A percentile compares a stretch with the other conserved stretches of the same genome.
Conservation (phyloP, 2,888 invertebrate genomes). For the Hyposoter didymator region DNA sequence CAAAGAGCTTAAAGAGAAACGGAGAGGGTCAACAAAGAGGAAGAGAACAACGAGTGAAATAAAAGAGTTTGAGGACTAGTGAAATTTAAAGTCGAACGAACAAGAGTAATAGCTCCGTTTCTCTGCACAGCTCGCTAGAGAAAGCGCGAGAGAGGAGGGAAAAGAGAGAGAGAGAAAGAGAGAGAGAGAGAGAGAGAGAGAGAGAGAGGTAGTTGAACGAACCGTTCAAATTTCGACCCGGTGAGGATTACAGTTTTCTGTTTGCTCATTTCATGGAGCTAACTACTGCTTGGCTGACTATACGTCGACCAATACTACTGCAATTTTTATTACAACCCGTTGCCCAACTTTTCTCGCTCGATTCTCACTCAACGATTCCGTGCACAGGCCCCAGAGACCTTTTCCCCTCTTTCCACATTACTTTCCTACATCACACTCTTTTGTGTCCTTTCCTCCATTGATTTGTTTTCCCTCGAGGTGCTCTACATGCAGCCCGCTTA, state of each 20-base stretch:
- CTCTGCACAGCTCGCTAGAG: neutral
- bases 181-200: constrained; percentile 48
- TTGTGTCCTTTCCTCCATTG: neutral
- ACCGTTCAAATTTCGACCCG: constrained; percentile 63
- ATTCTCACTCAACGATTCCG: constrained; percentile 26
- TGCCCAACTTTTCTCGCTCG: constrained; percentile 43
- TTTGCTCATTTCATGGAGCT: constrained; percentile 63
- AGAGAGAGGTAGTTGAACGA: constrained; percentile 27
- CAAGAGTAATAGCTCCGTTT: constrained; percentile 56
- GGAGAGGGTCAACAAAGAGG: constrained; percentile 38
- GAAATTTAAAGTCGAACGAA: constrained; percentile 66
- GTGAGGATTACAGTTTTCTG: constrained; percentile 65
- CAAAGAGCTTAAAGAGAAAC: constrained; percentile 29
- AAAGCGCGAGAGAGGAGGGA: constrained; percentile 25
- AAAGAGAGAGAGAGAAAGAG: constrained; percentile 36
- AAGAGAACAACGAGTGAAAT: constrained; percentile 10
- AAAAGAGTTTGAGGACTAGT: constrained; percentile 51
- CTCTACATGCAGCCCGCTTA: neutral
- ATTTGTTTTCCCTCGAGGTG: neutral
- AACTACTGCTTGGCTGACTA: constrained; percentile 59
- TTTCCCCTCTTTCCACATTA: constrained; percentile 27
- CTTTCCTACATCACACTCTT: constrained; percentile 23
- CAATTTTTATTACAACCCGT: constrained; percentile 26
- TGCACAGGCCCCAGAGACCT: constrained; percentile 17
- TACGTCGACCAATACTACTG: constrained; percentile 59